Evolutionary conservation across 1,140 invertebrate genomes (phyloP).

Genomic region (Battus philenor): DNA sequence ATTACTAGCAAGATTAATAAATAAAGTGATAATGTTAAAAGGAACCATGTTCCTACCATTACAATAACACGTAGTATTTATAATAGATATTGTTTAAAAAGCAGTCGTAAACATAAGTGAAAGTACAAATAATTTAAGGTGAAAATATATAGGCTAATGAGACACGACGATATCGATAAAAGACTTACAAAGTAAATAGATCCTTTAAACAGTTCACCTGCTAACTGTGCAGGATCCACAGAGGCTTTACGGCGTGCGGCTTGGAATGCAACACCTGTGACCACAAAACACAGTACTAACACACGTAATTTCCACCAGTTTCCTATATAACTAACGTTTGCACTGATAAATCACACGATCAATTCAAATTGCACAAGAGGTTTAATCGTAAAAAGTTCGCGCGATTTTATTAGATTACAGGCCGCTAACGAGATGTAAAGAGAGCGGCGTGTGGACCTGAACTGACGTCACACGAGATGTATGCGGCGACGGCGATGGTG

Average conservation of each 20-base stretch:
- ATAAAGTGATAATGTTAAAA: no score
- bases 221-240: slow-evolving; percentile 35
- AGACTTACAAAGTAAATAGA: slow-evolving; percentile 31
- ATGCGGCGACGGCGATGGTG: slow-evolving; percentile 21
- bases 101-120: no score
- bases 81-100: no score
- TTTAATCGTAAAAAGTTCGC: slow-evolving; percentile 53
- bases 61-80: no score
- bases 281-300: slow-evolving; percentile 55
- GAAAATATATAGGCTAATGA: no score
- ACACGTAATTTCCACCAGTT: slow-evolving; percentile 35
- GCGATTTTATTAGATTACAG: slow-evolving; percentile 31
- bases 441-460: slow-evolving; percentile 41
- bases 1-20: no score
- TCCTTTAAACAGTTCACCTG: slow-evolving; percentile 51
- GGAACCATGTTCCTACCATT: no score
- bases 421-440: slow-evolving; percentile 24
- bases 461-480: slow-evolving; percentile 33
- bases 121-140: no score
- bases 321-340: slow-evolving; percentile 27
- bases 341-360: slow-evolving; percentile 30
- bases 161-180: no score
- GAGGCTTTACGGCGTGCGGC: slow-evolving; percentile 57
- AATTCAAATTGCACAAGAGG: slow-evolving; percentile 21
- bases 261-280: slow-evolving; percentile 68